These are phyloP conservation scores for Heliconius nattereri DNA, from an alignment of 1,140 invertebrate genomes.

Conservation along the genomic window DNA sequence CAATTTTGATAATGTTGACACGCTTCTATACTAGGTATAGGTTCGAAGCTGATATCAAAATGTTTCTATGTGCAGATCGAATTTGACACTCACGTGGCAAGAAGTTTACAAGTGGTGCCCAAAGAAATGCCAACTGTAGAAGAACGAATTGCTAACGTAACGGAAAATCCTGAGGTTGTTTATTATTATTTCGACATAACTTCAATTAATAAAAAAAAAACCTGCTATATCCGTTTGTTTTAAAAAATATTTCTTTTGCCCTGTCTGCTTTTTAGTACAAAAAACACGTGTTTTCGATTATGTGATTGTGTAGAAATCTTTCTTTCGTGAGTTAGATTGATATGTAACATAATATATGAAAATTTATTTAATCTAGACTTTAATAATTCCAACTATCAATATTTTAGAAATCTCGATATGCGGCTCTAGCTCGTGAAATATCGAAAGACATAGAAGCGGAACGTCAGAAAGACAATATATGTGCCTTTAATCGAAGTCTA, in stretches of 20 bases:
- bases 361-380: too few relatives aligned
- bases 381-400: too few relatives aligned
- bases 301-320: too few relatives aligned
- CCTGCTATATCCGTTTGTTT: too few relatives aligned
- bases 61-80: conserved; percentile 65
- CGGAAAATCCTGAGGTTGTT: conserved; percentile 59
- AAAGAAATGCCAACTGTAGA: conserved; percentile 70
- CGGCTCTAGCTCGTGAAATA: conserved; percentile 66
- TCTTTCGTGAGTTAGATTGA: too few relatives aligned
- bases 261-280: too few relatives aligned
- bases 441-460: conserved; percentile 69
- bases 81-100: conserved; percentile 73
- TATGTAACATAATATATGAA: too few relatives aligned
- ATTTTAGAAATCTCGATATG: conserved; percentile 56
- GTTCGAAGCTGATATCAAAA: background rate
- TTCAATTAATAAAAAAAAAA: too few relatives aligned
- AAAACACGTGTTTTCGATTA: too few relatives aligned
- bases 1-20: background rate
- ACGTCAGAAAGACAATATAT: conserved; percentile 44
- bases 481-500: conserved; percentile 79
- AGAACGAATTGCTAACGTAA: conserved; percentile 64
- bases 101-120: conserved; percentile 66
- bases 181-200: background rate
- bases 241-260: too few relatives aligned
- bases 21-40: background rate